Conservation (phyloP, 2,888 invertebrate species). For the Lissocephala sabroskyi region DNA sequence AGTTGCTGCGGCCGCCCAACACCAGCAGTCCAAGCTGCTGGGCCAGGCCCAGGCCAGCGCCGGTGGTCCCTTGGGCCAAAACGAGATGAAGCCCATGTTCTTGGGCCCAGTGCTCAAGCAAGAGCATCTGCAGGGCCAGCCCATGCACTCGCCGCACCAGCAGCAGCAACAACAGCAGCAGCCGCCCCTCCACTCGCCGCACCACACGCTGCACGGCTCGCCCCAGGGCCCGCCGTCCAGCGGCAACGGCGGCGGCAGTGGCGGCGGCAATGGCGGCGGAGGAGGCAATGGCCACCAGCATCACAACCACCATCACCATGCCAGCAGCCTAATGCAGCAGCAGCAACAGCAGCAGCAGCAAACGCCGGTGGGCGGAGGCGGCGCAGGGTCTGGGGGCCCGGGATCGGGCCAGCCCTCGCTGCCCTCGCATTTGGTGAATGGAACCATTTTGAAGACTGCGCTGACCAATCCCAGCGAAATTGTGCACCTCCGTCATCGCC, state of each 20-base stretch:
- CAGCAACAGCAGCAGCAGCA: constrained; percentile 35
- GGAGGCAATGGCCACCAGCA: constrained; percentile 28
- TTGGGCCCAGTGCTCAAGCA: constrained; percentile 64
- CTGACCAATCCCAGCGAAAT: constrained; percentile 95
- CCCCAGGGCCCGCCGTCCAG: constrained; percentile 19
- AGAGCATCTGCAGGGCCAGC: constrained; percentile 66
- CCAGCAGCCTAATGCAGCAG: constrained; percentile 25
- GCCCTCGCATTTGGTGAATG: constrained; percentile 88
- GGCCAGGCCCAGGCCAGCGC: constrained; percentile 20
- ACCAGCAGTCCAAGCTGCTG: constrained; percentile 62
- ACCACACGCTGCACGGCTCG: constrained; percentile 57
- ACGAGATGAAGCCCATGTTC: constrained; percentile 66
- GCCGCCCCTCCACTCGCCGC: constrained; percentile 62
- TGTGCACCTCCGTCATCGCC: constrained; percentile 88
- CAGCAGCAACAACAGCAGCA: constrained; percentile 59
- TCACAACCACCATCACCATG: constrained; percentile 60
- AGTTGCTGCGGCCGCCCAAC: constrained; percentile 66
- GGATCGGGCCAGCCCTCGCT: constrained; percentile 41
- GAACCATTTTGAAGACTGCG: constrained; percentile 94
- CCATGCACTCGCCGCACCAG: constrained; percentile 47
- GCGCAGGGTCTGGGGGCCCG: constrained; percentile 56
- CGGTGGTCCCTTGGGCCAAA: constrained; percentile 23
- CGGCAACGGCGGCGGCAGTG: background rate
- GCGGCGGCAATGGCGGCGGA: constrained; percentile 1
- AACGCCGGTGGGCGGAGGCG: constrained; percentile 18